A percentile compares a stretch with the other conserved stretches of the same genome.
These are phyloP conservation scores for Phoenicopterus ruber DNA, from an alignment of 2,113 vertebrate species.

Conservation along the genomic window DNA sequence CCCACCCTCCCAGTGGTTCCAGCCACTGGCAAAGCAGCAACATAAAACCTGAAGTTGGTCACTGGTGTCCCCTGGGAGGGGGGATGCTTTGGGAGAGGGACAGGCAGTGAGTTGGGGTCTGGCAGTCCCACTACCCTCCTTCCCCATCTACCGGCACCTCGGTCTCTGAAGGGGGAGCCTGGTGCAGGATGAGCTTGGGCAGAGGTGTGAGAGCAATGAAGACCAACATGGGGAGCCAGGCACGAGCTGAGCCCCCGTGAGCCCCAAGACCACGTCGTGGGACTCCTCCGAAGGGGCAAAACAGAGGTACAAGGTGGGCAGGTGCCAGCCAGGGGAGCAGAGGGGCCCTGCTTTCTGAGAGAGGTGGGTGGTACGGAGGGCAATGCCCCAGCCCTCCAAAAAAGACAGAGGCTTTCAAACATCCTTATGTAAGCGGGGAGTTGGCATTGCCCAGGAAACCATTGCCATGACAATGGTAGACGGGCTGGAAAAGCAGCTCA, in stretches of 20 bases:
- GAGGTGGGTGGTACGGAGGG: background rate
- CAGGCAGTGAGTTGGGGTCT: background rate
- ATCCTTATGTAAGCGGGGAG: conserved; percentile 48
- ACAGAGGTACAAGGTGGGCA: background rate
- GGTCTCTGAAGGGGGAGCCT: background rate
- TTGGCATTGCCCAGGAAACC: conserved; percentile 53
- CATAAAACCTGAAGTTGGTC: background rate
- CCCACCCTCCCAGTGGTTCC: background rate
- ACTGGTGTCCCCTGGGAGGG: background rate
- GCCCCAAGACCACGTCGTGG: fast-evolving
- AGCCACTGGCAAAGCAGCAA: background rate
- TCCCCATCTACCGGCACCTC: fast-evolving
- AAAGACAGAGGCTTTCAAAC: conserved; percentile 42
- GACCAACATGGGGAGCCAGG: background rate
- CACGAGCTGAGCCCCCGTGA: fast-evolving
- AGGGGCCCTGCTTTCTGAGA: background rate
- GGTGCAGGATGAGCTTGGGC: background rate
- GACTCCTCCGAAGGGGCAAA: background rate
- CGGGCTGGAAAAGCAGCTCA: conserved; percentile 37
- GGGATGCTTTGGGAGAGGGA: background rate
- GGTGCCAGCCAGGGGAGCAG: background rate
- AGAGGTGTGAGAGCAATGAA: background rate
- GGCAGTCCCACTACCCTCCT: background rate
- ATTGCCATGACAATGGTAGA: conserved; percentile 66
- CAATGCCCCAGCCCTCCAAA: background rate